phyloP scores from a whole-genome alignment of 2,113 vertebrate species.

The Semicossyphus pulcher region DNA sequence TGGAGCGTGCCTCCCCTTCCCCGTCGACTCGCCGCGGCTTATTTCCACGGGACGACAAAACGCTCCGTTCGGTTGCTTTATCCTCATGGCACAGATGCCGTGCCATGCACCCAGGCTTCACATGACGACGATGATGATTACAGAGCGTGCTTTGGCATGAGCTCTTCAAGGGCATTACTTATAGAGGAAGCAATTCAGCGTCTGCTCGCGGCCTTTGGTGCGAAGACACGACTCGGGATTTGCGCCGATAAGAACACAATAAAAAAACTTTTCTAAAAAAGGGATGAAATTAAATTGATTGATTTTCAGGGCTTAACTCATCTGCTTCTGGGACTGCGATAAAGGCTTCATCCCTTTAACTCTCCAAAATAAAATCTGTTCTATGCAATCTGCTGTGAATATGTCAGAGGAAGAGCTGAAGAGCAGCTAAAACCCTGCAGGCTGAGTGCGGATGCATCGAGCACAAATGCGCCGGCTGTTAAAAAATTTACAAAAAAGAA shows the following conservation, averaged over 20 bases:
- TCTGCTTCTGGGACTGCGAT: constrained; percentile 44
- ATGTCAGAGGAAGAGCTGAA: constrained; percentile 46
- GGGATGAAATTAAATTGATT: constrained; percentile 66
- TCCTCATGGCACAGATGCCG: constrained; percentile 69
- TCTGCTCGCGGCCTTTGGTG: neutral
- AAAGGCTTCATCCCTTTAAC: constrained; percentile 57
- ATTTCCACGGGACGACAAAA: constrained; percentile 53
- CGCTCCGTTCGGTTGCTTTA: constrained; percentile 53
- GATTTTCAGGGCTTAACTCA: constrained; percentile 57
- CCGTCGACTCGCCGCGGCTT: too few species aligned
- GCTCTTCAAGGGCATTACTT: constrained; percentile 44
- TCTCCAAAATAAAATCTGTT: constrained; percentile 66
- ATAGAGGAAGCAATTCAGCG: constrained; percentile 13
- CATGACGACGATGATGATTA: constrained; percentile 36
- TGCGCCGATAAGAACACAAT: constrained; percentile 12
- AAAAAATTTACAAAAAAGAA: constrained; percentile 60
- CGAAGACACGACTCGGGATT: constrained; percentile 20
- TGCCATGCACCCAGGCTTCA: constrained; percentile 39
- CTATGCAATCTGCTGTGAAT: constrained; percentile 66
- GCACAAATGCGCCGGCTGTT: constrained; percentile 59
- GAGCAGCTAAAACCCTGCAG: constrained; percentile 47
- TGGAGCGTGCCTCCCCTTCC: constrained; percentile 47
- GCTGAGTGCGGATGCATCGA: constrained; percentile 38
- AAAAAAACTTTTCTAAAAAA: neutral
- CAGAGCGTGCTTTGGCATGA: constrained; percentile 37